phyloP scores from a whole-genome alignment of 2,888 invertebrate species.

The Drosophila hamatofila region DNA sequence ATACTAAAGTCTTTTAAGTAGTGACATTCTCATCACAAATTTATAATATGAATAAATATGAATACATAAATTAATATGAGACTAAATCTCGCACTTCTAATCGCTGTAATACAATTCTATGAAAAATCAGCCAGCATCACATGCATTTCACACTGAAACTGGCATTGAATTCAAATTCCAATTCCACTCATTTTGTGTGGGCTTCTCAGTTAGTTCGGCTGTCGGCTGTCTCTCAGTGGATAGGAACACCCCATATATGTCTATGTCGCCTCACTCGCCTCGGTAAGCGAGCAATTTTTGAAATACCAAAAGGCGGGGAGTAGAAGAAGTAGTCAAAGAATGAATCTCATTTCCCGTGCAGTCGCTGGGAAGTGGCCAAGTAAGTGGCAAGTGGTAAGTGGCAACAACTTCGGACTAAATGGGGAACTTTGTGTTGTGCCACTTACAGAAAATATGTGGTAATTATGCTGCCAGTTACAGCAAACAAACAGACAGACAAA shows the following conservation, averaged over 20 bases:
- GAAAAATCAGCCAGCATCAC: neutral
- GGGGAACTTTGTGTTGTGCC: constrained; percentile 73
- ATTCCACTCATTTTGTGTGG: constrained; percentile 1
- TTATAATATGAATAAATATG: neutral
- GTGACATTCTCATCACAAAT: neutral
- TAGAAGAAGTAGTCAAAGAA: constrained; percentile 41
- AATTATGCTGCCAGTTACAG: constrained; percentile 76
- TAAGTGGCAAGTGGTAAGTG: constrained; percentile 49
- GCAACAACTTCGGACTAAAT: constrained; percentile 66
- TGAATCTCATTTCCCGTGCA: constrained; percentile 72
- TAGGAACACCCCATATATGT: neutral
- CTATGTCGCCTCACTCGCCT: constrained; percentile 10
- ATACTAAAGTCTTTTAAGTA: too few relatives aligned
- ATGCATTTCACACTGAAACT: constrained; percentile 1
- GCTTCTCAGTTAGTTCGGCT: neutral
- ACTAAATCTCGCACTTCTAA: neutral
- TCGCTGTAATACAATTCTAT: neutral
- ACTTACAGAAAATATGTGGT: constrained; percentile 79
- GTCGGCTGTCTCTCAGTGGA: neutral
- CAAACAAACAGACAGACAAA: constrained; percentile 39
- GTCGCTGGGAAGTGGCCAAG: constrained; percentile 63
- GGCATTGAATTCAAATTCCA: neutral
- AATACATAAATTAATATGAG: neutral
- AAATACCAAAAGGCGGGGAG: constrained; percentile 22
- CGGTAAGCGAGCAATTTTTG: constrained; percentile 33